Conservation (phyloP, 1,140 invertebrate species). For the Venturia canescens region DNA sequence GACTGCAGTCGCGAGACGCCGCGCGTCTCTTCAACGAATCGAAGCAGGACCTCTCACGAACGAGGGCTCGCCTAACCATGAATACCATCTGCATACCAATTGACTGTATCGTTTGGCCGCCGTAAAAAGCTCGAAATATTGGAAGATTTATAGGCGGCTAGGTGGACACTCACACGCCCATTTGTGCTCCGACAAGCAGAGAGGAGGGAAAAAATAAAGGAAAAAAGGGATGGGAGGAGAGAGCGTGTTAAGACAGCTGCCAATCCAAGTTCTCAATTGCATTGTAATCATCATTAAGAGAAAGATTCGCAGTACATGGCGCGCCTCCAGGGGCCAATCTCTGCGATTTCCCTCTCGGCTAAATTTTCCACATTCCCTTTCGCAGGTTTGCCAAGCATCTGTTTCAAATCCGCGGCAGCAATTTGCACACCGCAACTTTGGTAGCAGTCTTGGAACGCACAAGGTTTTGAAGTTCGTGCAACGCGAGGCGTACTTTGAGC, state of each 20-base stretch:
- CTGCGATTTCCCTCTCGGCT: background rate
- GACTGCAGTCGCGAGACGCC: constrained; percentile 14
- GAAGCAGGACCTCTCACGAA: constrained; percentile 44
- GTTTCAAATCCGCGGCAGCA: background rate
- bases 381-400: background rate
- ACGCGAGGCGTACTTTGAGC: background rate
- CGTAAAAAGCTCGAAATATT: constrained; percentile 47
- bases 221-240: background rate
- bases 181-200: background rate
- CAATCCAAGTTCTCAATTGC: constrained; percentile 1
- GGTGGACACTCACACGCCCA: constrained; percentile 20
- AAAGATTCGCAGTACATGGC: background rate
- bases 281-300: constrained; percentile 20
- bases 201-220: background rate
- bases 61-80: constrained; percentile 26
- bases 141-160: constrained; percentile 46
- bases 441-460: background rate
- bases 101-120: constrained; percentile 37
- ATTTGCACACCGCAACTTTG: background rate
- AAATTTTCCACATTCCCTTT: background rate
- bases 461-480: background rate
- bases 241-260: constrained; percentile 36
- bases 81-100: constrained; percentile 47
- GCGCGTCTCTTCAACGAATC: constrained; percentile 31
- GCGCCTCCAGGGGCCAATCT: background rate